Evolutionary conservation across 2,113 vertebrate species (phyloP).

Genomic region (Telmatochromis sp.): DNA sequence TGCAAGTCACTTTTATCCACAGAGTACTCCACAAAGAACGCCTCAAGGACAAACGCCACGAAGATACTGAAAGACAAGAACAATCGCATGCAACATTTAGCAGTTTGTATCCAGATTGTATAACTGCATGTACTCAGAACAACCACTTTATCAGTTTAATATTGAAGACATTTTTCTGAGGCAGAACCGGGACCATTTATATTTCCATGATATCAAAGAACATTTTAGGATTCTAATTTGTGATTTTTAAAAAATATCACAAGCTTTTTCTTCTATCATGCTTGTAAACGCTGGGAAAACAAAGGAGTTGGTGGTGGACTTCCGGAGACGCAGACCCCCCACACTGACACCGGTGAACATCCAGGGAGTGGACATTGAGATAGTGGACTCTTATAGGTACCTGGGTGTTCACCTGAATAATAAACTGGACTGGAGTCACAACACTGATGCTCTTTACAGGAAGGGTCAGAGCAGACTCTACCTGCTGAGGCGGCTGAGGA

Average conservation of each 20-base stretch:
- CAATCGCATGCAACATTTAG: neutral
- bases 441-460: neutral
- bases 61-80: constrained; percentile 78
- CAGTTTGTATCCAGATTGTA: neutral
- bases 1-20: constrained; percentile 87
- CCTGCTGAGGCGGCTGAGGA: neutral
- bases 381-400: neutral
- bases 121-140: neutral
- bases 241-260: neutral
- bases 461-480: neutral
- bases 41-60: constrained; percentile 88
- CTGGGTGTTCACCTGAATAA: neutral
- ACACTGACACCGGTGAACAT: neutral
- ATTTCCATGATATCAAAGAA: neutral
- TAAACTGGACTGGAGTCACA: rapidly evolving
- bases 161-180: neutral
- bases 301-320: neutral
- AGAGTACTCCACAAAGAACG: constrained; percentile 91
- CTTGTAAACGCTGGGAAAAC: neutral
- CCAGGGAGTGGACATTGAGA: neutral
- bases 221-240: neutral
- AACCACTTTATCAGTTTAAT: neutral
- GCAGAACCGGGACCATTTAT: neutral
- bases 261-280: neutral
- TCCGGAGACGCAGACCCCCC: neutral